Percentiles rank a stretch among this genome's conserved stretches.
phyloP scores from a whole-genome alignment of 2,888 invertebrate genomes.

The Drosophila percnosoma region DNA sequence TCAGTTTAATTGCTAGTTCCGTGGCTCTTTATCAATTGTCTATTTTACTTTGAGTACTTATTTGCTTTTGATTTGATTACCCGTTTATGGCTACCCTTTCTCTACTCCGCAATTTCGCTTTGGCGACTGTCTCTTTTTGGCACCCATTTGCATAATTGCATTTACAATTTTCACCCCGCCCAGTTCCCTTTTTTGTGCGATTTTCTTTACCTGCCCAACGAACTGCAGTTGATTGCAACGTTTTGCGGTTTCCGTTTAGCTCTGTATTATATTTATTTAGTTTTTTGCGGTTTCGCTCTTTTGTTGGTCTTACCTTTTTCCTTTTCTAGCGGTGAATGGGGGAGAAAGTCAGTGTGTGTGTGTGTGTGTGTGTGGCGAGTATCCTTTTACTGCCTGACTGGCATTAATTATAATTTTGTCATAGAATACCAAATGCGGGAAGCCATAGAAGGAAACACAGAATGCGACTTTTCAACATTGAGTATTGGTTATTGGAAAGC shows the following conservation, averaged over 20 bases:
- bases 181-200: constrained; percentile 13
- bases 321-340: constrained; percentile 20
- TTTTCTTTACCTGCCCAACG: constrained; percentile 37
- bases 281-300: constrained; percentile 67
- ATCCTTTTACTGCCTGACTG: constrained; percentile 62
- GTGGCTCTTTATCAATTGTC: constrained; percentile 25
- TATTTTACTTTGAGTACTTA: constrained; percentile 15
- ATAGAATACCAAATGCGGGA: constrained; percentile 35
- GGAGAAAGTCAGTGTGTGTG: constrained; percentile 39
- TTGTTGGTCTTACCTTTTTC: constrained; percentile 47
- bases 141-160: constrained; percentile 72
- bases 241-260: constrained; percentile 72
- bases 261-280: constrained; percentile 17
- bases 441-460: constrained; percentile 51
- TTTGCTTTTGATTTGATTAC: constrained; percentile 37
- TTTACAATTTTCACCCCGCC: constrained; percentile 42
- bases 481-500: constrained; percentile 3
- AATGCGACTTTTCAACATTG: constrained; percentile 4
- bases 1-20: constrained; percentile 57
- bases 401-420: constrained; percentile 40
- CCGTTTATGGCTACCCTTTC: constrained; percentile 19
- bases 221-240: constrained; percentile 61
- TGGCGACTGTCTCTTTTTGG: constrained; percentile 22
- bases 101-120: constrained; percentile 32
- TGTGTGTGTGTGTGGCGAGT: constrained; percentile 13